Evolutionary conservation across 2,113 vertebrate species (phyloP), one percentile per base, ranked within the genome.

Genomic region (Phalacrocorax aristotelis): DNA sequence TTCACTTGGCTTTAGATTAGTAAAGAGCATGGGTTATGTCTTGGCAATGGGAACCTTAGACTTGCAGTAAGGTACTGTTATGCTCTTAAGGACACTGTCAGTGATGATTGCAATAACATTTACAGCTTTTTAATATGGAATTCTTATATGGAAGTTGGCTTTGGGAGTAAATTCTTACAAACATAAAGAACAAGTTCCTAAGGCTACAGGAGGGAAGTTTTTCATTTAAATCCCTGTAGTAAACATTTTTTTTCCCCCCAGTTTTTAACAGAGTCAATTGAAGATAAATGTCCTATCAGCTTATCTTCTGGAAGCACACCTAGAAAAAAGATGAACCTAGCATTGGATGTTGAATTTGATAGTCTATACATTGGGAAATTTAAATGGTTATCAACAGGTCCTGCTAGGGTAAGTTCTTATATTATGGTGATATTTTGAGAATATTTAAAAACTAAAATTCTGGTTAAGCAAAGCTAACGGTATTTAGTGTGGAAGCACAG

Each of bases 331-430:
- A 55, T 54, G 38, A 89, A 93, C 40, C 78, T 75, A 49, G 57
- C 84, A 13, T 9, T 98, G 87, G 94, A 98, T 91, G 77, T 98
- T 95, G 55, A 95, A 69, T 98, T 98, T 98, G 88, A 95, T 70
- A 96, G 71, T 78, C 20, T 98, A 13, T 98, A 98, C 87, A 96
- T 98, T 87, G 98, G 98, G 80, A 98, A 95, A 94, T 98, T 92
- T 76, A 98, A 97, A 86, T 97, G 98, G 93, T 66, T 86, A 82
- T 94, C 98, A 92, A 96, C 91, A 79, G 98, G 97, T 87, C 97
- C 77, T 92, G 97, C 96, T 84, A 97, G 65, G 81, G 98, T 98
- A 98, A 98, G 98, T 98, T 93, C 18, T n/a, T 78, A 34, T 91
- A 4, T 58, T 81, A 11, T 55, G 22, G 65, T 68, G 69, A 11